Conservation (phyloP, 2,888 invertebrate genomes). For the Hirtodrosophila duncani region DNA sequence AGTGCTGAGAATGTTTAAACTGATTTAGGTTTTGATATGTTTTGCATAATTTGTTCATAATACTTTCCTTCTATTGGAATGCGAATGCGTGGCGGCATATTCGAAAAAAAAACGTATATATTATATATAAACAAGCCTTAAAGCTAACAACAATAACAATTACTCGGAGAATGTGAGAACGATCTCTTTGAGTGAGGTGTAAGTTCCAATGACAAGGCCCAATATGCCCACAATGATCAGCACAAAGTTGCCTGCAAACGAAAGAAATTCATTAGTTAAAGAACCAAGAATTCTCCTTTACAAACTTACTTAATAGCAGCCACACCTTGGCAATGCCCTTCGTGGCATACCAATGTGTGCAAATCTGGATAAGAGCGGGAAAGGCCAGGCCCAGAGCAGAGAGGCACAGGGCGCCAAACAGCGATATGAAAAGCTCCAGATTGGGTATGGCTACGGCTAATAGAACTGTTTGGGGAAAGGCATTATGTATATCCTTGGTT, state of each 20-base stretch:
- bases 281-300: not conserved
- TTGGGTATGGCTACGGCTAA: conserved; percentile 92
- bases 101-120: conserved; percentile 19
- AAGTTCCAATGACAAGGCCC: conserved; percentile 85
- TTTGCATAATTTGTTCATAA: conserved; percentile 48
- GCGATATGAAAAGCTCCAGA: conserved; percentile 87
- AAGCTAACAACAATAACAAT: conserved; percentile 12
- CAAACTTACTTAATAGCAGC: conserved; percentile 80
- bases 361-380: conserved; percentile 92
- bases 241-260: conserved; percentile 78
- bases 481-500: not conserved
- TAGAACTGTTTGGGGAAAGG: conserved; percentile 82
- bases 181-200: conserved; percentile 83
- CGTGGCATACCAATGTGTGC: conserved; percentile 87
- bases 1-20: conserved; percentile 42
- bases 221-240: conserved; percentile 83
- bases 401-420: conserved; percentile 93
- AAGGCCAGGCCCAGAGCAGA: conserved; percentile 93
- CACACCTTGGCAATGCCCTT: conserved; percentile 80
- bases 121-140: conserved; percentile 14
- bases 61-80: conserved; percentile 53
- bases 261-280: not conserved
- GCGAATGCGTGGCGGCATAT: conserved; percentile 45
- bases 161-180: conserved; percentile 80
- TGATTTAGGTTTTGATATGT: conserved; percentile 28